Conservation (phyloP, 2,797 vertebrate genomes). For the Eurystomus glaucurus region DNA sequence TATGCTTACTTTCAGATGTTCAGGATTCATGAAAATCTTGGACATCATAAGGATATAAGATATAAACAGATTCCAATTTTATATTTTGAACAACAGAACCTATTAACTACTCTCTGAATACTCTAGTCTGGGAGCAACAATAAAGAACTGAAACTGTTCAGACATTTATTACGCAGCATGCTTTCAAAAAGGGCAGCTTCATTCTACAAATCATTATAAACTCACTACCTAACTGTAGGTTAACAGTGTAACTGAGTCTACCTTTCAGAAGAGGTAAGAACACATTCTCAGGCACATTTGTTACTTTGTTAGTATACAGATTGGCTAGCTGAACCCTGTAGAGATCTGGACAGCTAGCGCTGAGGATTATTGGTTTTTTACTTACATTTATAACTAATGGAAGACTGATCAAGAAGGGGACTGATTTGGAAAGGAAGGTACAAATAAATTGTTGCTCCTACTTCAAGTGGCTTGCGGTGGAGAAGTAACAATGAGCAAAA, state of each 20-base stretch:
- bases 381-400: background rate
- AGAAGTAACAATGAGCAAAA: rapidly evolving
- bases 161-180: background rate
- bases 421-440: background rate
- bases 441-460: background rate
- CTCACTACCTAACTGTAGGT: background rate
- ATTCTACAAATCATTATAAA: conserved; percentile 20
- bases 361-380: background rate
- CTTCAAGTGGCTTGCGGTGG: background rate
- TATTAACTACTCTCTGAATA: background rate
- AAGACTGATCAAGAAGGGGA: background rate
- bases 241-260: background rate
- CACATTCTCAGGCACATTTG: background rate
- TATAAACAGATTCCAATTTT: background rate
- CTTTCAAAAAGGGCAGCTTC: background rate
- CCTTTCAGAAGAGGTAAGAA: background rate
- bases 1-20: background rate
- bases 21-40: background rate
- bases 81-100: background rate
- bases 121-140: background rate
- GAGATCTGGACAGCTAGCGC: background rate
- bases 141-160: background rate
- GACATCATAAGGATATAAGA: background rate
- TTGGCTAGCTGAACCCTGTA: background rate
- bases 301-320: background rate